phyloP scores from a whole-genome alignment of 2,113 vertebrate genomes.

The Salvator merianae region DNA sequence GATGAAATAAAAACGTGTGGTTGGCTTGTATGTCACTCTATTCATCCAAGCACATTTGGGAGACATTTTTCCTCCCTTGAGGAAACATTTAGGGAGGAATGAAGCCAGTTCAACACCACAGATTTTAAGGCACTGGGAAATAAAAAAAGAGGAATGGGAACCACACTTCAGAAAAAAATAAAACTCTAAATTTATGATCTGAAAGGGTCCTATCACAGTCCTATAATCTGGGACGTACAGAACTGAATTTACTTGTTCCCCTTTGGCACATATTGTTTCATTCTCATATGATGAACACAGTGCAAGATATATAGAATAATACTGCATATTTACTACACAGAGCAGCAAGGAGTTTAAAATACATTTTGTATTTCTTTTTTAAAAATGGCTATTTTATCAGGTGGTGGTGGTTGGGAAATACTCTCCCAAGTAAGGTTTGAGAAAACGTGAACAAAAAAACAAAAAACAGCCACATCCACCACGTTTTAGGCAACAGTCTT shows the following conservation, averaged over 20 bases:
- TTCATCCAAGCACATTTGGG: no score
- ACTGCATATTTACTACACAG: conserved; percentile 53
- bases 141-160: conserved; percentile 34
- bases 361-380: conserved; percentile 62
- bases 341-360: conserved; percentile 60
- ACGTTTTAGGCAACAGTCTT: conserved; percentile 40
- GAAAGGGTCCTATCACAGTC: neutral
- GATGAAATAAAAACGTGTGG: no score
- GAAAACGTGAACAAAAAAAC: conserved; percentile 57
- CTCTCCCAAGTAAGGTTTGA: conserved; percentile 38
- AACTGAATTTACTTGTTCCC: conserved; percentile 40
- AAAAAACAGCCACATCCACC: conserved; percentile 28
- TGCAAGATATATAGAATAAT: conserved; percentile 50
- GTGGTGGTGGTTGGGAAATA: conserved; percentile 45
- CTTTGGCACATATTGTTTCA: conserved; percentile 53
- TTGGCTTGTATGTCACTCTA: no score
- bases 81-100: no score
- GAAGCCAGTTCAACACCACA: neutral
- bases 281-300: conserved; percentile 52
- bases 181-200: neutral
- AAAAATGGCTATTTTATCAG: conserved; percentile 53
- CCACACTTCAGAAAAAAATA: neutral
- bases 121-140: neutral
- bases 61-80: no score
- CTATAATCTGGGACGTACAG: conserved; percentile 33